phyloP scores from a whole-genome alignment of 2,888 invertebrate genomes.

The Dynastes hyllus region DNA sequence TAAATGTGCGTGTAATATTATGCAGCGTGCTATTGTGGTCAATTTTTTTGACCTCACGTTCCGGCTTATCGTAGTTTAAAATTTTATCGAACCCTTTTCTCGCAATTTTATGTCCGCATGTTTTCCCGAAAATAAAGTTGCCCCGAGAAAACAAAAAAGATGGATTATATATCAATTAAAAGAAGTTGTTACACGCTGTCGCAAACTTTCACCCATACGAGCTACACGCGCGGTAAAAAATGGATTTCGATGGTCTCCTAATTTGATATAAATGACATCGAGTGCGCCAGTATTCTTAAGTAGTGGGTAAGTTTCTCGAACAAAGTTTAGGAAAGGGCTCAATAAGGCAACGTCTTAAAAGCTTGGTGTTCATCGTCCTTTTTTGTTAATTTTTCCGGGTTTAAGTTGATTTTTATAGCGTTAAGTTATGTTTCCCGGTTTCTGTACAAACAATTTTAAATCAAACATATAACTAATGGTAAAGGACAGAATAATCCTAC shows the following conservation, averaged over 20 bases:
- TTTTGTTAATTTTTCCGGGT: conserved; percentile 30
- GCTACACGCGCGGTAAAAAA: conserved; percentile 31
- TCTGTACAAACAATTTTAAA: too few relatives aligned
- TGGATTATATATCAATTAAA: conserved; percentile 46
- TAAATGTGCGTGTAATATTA: not conserved
- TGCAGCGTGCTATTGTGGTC: conserved; percentile 15
- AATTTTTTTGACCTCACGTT: conserved; percentile 21
- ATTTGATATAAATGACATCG: conserved; percentile 43
- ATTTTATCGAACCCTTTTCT: not conserved
- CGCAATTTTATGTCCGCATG: conserved; percentile 14
- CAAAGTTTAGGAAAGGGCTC: conserved; percentile 20
- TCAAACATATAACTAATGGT: too few relatives aligned
- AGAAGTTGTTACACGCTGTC: conserved; percentile 29
- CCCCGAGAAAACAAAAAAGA: too few relatives aligned
- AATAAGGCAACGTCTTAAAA: not conserved
- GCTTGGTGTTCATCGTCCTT: not conserved
- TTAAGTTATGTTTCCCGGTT: too few relatives aligned
- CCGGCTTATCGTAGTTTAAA: not conserved
- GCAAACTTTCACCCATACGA: conserved; percentile 31
- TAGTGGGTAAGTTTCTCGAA: conserved; percentile 13
- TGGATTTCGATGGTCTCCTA: conserved; percentile 33
- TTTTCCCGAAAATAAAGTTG: too few relatives aligned
- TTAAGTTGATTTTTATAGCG: conserved; percentile 6
- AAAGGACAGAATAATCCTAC: too few relatives aligned
- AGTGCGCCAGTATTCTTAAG: conserved; percentile 19